These are phyloP conservation scores for Heliornis fulica DNA, from an alignment of 2,113 vertebrate genomes.

Conservation along the genomic window DNA sequence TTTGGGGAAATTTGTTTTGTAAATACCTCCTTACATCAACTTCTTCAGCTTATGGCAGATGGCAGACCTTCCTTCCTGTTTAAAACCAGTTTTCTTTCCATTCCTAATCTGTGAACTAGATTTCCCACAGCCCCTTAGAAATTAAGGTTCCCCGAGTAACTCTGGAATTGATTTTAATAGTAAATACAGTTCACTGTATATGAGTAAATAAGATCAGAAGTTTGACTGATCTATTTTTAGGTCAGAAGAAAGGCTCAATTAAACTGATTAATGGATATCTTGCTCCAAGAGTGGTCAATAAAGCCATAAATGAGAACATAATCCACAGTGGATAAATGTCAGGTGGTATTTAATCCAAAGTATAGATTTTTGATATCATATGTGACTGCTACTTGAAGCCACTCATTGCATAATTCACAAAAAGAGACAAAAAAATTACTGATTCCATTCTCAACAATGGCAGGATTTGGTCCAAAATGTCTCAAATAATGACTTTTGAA, in stretches of 20 bases:
- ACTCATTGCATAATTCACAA: neutral
- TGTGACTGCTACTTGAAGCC: neutral
- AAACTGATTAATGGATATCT: neutral
- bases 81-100: neutral
- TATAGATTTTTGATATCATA: neutral
- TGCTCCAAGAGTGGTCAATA: neutral
- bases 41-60: neutral
- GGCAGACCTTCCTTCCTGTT: neutral
- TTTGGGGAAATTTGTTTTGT: neutral
- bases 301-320: neutral
- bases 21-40: neutral
- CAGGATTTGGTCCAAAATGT: neutral
- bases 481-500: neutral
- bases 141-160: neutral
- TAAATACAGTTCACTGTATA: neutral
- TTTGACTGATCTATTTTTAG: neutral
- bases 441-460: neutral
- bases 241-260: neutral
- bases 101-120: neutral
- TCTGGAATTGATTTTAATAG: neutral
- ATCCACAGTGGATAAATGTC: neutral
- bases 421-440: neutral
- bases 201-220: neutral
- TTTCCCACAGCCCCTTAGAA: neutral
- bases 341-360: neutral